Conservation (phyloP, 2,888 invertebrate species). For the Ephialtes manifestator region DNA sequence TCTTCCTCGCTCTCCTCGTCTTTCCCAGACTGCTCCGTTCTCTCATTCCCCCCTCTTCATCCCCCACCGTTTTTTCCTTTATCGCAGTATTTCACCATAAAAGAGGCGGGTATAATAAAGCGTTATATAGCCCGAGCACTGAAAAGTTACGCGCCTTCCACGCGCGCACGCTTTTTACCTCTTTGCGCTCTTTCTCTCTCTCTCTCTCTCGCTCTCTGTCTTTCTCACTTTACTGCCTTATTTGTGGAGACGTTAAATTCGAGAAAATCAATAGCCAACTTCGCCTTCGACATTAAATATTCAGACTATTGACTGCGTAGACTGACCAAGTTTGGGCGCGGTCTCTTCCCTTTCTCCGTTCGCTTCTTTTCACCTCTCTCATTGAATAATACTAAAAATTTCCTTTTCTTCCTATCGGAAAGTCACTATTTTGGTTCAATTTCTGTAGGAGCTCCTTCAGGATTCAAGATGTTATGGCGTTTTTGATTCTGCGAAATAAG, state of each 20-base stretch:
- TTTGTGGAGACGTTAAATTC: constrained; percentile 86
- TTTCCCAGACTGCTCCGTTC: constrained; percentile 56
- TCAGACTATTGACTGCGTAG: constrained; percentile 83
- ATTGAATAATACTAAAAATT: constrained; percentile 54
- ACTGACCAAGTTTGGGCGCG: constrained; percentile 80
- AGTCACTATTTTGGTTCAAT: no score
- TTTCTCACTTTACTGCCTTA: constrained; percentile 82
- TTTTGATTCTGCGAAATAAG: no score
- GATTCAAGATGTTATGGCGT: no score
- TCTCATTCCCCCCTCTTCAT: constrained; percentile 59
- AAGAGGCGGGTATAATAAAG: constrained; percentile 84
- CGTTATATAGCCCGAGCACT: constrained; percentile 83
- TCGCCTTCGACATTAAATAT: constrained; percentile 84
- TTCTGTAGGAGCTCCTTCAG: no score
- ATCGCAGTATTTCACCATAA: constrained; percentile 83
- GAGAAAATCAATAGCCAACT: constrained; percentile 86
- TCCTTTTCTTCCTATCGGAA: background rate
- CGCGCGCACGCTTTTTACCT: constrained; percentile 63
- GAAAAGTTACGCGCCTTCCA: constrained; percentile 84
- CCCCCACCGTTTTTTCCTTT: constrained; percentile 67
- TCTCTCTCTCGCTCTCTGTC: constrained; percentile 28
- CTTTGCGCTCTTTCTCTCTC: constrained; percentile 26
- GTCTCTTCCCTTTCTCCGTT: constrained; percentile 60
- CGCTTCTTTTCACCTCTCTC: background rate
- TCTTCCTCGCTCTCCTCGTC: constrained; percentile 49